Evolutionary conservation across 2,113 vertebrate species (phyloP).

Genomic region (Megaceryle torquata): DNA sequence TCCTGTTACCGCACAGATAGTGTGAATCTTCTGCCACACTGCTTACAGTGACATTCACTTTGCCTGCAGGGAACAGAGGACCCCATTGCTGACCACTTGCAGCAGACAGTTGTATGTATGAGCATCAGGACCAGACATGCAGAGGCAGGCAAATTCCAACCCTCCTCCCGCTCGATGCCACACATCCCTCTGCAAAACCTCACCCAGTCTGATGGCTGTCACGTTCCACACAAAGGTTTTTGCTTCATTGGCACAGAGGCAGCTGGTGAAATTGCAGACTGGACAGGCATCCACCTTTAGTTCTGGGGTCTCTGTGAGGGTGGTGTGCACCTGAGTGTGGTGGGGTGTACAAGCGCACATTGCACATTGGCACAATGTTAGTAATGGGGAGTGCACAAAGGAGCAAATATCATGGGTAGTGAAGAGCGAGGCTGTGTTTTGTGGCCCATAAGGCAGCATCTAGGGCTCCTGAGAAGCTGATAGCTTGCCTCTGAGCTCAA

Average conservation of each 20-base stretch:
- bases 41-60: constrained; percentile 43
- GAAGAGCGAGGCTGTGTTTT: background rate
- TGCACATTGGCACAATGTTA: background rate
- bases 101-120: background rate
- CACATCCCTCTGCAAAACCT: background rate
- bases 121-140: background rate
- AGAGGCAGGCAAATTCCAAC: background rate
- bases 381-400: background rate
- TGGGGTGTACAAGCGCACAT: background rate
- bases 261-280: constrained; percentile 68
- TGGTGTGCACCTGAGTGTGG: background rate
- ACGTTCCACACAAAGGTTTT: constrained; percentile 78
- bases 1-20: constrained; percentile 10
- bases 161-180: background rate
- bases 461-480: background rate
- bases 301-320: constrained; percentile 24
- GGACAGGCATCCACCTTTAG: constrained; percentile 34
- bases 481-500: background rate
- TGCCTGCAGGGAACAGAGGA: constrained; percentile 9
- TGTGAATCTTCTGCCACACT: constrained; percentile 30
- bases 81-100: background rate
- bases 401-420: background rate
- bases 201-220: constrained; percentile 72
- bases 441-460: background rate
- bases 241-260: constrained; percentile 75